Percentiles rank a stretch among this genome's conserved stretches.
Conservation (phyloP, 2,113 vertebrate species). For the Toxostoma redivivum region DNA sequence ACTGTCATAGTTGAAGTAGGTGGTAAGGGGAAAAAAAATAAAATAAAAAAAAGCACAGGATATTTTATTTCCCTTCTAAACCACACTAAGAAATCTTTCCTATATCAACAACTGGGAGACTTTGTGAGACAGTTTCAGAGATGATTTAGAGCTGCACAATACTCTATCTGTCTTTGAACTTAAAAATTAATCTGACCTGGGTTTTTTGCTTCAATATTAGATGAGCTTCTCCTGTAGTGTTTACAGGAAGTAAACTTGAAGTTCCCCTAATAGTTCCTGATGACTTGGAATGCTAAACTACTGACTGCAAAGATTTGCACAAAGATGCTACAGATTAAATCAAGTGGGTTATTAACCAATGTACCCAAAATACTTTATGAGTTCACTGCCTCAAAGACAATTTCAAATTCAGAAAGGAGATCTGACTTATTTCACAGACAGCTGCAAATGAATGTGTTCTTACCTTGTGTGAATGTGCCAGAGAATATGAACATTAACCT, state of each 20-base stretch:
- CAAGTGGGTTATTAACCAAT: neutral
- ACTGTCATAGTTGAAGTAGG: neutral
- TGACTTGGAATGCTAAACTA: neutral
- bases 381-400: neutral
- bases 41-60: neutral
- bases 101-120: neutral
- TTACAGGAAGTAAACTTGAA: neutral
- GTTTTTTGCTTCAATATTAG: neutral
- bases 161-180: neutral
- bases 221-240: neutral
- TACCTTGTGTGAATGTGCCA: neutral
- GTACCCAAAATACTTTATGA: neutral
- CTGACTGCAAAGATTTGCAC: neutral
- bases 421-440: neutral
- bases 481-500: neutral
- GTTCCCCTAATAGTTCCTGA: neutral
- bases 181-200: neutral
- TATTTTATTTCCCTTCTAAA: neutral
- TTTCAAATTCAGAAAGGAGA: neutral
- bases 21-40: neutral
- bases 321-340: neutral
- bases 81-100: neutral
- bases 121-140: neutral
- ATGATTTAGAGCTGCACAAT: neutral
- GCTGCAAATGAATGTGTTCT: neutral